These are phyloP conservation scores for Cryptocephalus primarius DNA, from an alignment of 2,888 invertebrate species.

Conservation along the genomic window DNA sequence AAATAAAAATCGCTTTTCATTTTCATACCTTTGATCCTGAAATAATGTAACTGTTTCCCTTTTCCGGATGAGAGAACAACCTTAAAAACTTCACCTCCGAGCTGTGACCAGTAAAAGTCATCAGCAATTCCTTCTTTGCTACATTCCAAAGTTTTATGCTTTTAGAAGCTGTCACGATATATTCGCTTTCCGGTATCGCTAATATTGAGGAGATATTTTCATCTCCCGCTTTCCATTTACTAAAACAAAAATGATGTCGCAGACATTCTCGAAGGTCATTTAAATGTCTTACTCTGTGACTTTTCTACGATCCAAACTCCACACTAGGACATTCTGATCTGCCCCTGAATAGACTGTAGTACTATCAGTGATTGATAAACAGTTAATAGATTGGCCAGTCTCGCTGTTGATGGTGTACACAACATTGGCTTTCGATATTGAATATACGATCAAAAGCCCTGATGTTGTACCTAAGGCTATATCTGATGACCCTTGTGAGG, in stretches of 20 bases:
- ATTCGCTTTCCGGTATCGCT: constrained; percentile 43
- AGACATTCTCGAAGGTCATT: background rate
- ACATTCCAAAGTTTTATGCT: constrained; percentile 55
- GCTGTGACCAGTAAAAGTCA: constrained; percentile 54
- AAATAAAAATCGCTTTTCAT: too few relatives aligned
- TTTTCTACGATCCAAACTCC: constrained; percentile 42
- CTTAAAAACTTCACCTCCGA: constrained; percentile 43
- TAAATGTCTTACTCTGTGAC: constrained; percentile 36
- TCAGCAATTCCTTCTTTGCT: constrained; percentile 45
- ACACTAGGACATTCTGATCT: constrained; percentile 44
- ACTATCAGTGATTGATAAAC: constrained; percentile 48
- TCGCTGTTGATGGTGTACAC: constrained; percentile 45
- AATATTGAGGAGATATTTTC: constrained; percentile 48
- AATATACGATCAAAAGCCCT: constrained; percentile 63
- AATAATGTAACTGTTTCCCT: constrained; percentile 33
- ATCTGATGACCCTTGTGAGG: background rate
- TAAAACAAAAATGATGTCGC: constrained; percentile 20
- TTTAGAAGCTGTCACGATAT: constrained; percentile 33
- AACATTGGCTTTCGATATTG: constrained; percentile 52
- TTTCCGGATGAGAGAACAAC: constrained; percentile 25
- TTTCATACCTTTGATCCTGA: constrained; percentile 35
- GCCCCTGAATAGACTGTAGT: constrained; percentile 42
- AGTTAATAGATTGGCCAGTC: constrained; percentile 29
- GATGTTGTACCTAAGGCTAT: constrained; percentile 63
- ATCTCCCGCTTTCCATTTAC: constrained; percentile 56